A percentile compares a stretch with the other conserved stretches of the same genome.
Evolutionary conservation across 2,797 vertebrate species (phyloP).

Genomic region (Chaetophractus vellerosus): DNA sequence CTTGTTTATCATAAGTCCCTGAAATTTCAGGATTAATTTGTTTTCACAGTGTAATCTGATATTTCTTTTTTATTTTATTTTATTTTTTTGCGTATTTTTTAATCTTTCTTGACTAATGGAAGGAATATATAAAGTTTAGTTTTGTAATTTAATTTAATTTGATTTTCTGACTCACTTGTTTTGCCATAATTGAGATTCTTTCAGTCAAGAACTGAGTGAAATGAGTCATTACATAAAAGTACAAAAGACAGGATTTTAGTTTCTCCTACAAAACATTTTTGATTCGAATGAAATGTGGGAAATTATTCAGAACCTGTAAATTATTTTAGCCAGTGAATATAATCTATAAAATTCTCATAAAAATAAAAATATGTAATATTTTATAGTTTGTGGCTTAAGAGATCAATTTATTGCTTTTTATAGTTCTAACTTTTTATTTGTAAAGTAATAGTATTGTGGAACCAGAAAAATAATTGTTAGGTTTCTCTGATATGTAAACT

Average conservation of each 20-base stretch:
- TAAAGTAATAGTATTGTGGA: neutral
- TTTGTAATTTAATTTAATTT: slow-evolving; percentile 14
- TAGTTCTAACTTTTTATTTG: slow-evolving; percentile 18
- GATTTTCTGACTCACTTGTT: neutral
- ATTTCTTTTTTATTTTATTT: neutral
- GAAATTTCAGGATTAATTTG: slow-evolving; percentile 33
- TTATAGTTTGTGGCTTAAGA: slow-evolving; percentile 18
- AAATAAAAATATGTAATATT: slow-evolving; percentile 17
- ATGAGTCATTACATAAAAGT: neutral
- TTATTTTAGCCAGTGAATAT: neutral
- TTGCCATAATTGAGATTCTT: slow-evolving; percentile 5
- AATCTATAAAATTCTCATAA: neutral
- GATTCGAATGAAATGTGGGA: neutral
- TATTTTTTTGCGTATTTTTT: no score
- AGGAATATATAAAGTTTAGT: neutral
- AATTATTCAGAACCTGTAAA: neutral
- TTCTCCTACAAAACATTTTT: neutral
- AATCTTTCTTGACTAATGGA: neutral
- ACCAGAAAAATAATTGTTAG: neutral
- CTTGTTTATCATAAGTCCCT: neutral
- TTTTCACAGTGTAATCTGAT: neutral
- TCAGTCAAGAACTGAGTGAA: neutral
- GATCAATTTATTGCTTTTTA: neutral
- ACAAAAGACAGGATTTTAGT: neutral
- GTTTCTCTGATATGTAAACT: neutral